phyloP scores from a whole-genome alignment of 2,113 vertebrate genomes.

The Brachyhypopomus gauderio region DNA sequence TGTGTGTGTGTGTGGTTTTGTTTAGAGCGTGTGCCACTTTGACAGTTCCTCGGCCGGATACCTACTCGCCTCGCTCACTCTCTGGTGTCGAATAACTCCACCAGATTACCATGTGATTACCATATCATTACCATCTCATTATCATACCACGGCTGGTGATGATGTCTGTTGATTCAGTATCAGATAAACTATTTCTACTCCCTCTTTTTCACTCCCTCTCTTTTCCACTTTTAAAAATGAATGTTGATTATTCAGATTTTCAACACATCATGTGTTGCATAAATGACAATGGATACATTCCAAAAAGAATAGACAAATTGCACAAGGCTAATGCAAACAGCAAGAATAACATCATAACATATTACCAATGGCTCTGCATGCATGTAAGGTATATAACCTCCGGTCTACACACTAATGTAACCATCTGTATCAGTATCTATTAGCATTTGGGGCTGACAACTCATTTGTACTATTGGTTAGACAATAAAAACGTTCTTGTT shows the following conservation, averaged over 20 bases:
- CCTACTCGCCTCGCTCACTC: slow-evolving; percentile 54
- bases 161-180: slow-evolving; percentile 34
- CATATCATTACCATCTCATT: slow-evolving; percentile 74
- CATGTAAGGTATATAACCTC: neutral
- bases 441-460: neutral
- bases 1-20: slow-evolving; percentile 44
- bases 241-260: slow-evolving; percentile 4
- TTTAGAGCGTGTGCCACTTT: slow-evolving; percentile 60
- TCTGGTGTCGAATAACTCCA: slow-evolving; percentile 78
- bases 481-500: too few relatives aligned
- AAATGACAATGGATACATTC: neutral
- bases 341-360: neutral
- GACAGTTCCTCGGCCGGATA: slow-evolving; percentile 66
- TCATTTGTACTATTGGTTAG: too few relatives aligned
- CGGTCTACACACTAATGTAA: neutral
- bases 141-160: slow-evolving; percentile 59
- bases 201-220: neutral
- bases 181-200: slow-evolving; percentile 23
- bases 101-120: slow-evolving; percentile 81
- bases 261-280: slow-evolving; percentile 9
- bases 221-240: neutral
- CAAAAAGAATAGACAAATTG: too few relatives aligned
- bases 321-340: too few relatives aligned
- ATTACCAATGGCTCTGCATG: neutral
- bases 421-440: neutral